Base-by-base conservation (phyloP, 2,888 invertebrate species). In the Ennomos quercinarius region DNA sequence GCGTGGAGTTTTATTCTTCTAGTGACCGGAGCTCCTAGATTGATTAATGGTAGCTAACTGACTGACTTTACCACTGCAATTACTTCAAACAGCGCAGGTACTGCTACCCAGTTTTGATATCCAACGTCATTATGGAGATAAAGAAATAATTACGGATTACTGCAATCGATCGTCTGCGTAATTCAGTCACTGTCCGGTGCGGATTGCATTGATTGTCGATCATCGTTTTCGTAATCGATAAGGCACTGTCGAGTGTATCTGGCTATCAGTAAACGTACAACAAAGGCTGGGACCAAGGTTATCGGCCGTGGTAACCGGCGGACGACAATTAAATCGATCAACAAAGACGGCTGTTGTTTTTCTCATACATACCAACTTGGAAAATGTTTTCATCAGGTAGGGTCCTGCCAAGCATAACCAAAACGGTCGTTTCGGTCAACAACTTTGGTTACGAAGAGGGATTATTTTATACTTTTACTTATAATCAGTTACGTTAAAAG, bases 221-320 rank as follows among this genome's bases (percentile, higher is more conserved):
- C 61, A 72, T 72, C 66, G 70, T 71, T 80, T 78, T 80, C 73
- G 76, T 78, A 83, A 83, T 76, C 74, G 81, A 83, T 81, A 80
- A 78, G 36, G 39, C 46, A 46, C 46, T 51, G 56, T 61, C 55
- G 55, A 46, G 5, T 43, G 45, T 66, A 75, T 71, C 68, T 67
- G 72, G 70, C 77, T 73, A 76, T 73, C 77, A 70, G 51, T 48
- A 50, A 70, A 64, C 72, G 68, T 61, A 66, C 72, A 70, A 80
- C 78, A 80, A 80, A 80, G 75, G 72, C 72, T 61, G 11, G 49
- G 57, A 58, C 66, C 70, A 75, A 74, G 75, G 76, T 75, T 78
- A 74, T 74, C 69, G 60, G 55, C 45, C 64, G 51, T 63, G 60
- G 63, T 57, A 62, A 61, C 43, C 43, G 46, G 11, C 57, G 53